Evolutionary conservation across 92 coral and sea anemone species (phyloP).

Genomic region (Bergia sp.): DNA sequence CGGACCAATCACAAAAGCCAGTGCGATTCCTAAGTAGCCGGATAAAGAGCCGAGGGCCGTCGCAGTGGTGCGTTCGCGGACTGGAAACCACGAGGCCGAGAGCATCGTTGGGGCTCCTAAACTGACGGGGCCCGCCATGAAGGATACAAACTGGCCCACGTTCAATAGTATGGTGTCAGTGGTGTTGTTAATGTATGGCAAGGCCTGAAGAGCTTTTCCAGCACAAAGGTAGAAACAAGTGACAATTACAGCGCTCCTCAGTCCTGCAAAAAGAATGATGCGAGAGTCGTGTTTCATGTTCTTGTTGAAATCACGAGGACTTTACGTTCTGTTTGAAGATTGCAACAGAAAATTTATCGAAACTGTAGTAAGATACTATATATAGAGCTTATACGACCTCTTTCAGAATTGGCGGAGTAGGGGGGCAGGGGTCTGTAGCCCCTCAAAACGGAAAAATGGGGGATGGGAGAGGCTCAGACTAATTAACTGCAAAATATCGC

Average conservation of each 20-base stretch:
- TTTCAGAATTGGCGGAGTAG: too few species aligned
- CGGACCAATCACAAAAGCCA: conserved; percentile 74
- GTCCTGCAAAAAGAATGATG: conserved; percentile 47
- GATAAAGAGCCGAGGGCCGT: conserved; percentile 75
- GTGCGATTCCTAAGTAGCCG: conserved; percentile 72
- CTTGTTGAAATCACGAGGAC: too few species aligned
- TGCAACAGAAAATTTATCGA: too few species aligned
- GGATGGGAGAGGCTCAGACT: too few species aligned
- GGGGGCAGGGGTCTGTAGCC: too few species aligned
- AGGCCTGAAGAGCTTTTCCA: conserved; percentile 72
- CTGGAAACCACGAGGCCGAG: conserved; percentile 92
- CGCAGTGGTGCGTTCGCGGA: conserved; percentile 79
- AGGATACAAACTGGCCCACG: conserved; percentile 73
- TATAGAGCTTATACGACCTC: too few species aligned
- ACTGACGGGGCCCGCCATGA: conserved; percentile 67
- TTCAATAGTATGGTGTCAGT: conserved; percentile 63
- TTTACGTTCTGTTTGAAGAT: too few species aligned
- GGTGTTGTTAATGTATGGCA: conserved; percentile 52
- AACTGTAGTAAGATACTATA: too few species aligned
- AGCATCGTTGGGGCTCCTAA: conserved; percentile 80
- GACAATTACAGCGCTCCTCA: conserved; percentile 68
- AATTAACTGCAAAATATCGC: too few species aligned
- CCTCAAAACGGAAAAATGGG: too few species aligned
- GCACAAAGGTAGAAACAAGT: conserved; percentile 54
- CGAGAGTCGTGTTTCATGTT: too few species aligned